These are phyloP conservation scores for Agonopterix arenella DNA, from an alignment of 2,888 invertebrate species.

Conservation along the genomic window DNA sequence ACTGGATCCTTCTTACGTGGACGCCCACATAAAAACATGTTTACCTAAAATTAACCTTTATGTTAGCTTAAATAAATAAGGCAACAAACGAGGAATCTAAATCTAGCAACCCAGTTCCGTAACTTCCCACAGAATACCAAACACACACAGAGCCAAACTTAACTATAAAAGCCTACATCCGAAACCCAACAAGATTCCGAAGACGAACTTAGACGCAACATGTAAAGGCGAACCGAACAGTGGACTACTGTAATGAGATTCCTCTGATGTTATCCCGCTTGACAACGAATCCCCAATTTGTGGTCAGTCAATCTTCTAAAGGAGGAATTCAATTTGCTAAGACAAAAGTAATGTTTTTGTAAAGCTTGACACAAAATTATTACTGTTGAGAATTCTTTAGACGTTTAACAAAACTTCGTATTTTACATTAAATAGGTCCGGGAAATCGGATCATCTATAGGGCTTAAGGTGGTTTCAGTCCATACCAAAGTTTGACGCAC, in stretches of 20 bases:
- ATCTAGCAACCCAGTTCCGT: too few relatives aligned
- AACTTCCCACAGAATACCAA: too few relatives aligned
- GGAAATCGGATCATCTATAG: too few relatives aligned
- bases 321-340: conserved; percentile 70
- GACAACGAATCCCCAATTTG: conserved; percentile 72
- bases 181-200: conserved; percentile 45
- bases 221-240: conserved; percentile 41
- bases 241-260: conserved; percentile 67
- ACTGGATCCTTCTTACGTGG: too few relatives aligned
- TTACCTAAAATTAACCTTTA: too few relatives aligned
- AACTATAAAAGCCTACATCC: conserved; percentile 5
- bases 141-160: conserved; percentile 10
- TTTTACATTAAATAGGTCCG: too few relatives aligned
- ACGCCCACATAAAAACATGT: too few relatives aligned
- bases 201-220: conserved; percentile 44
- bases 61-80: too few relatives aligned
- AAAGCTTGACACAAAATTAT: conserved; percentile 35
- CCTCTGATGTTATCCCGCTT: conserved; percentile 66
- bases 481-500: too few relatives aligned
- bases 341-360: conserved; percentile 54
- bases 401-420: too few relatives aligned
- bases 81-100: too few relatives aligned
- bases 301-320: conserved; percentile 67
- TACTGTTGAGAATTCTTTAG: conserved; percentile 16
- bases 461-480: too few relatives aligned